These are phyloP conservation scores for Daptonema setosum DNA, from an alignment of 2,888 invertebrate genomes.

Conservation along the genomic window DNA sequence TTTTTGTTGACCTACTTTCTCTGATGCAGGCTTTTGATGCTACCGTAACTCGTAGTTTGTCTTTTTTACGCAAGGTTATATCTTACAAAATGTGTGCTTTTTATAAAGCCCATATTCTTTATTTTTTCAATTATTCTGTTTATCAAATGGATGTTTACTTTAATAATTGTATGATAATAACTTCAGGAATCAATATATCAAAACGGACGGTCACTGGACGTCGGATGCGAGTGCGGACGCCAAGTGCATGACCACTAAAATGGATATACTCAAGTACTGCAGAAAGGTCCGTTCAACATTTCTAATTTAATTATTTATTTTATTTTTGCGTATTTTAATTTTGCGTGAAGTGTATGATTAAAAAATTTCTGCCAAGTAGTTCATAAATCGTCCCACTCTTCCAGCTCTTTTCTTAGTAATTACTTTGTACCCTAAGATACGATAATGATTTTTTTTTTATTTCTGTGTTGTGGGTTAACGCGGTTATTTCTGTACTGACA, in stretches of 20 bases:
- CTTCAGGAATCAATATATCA: slow-evolving; percentile 21
- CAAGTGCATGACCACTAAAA: slow-evolving; percentile 23
- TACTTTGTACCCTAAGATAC: too few species aligned
- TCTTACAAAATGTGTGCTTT: slow-evolving; percentile 6
- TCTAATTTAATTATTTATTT: background rate
- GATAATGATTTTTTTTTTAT: too few species aligned
- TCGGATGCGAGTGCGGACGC: slow-evolving; percentile 20
- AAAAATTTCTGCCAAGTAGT: too few species aligned
- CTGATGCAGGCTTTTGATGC: too few species aligned
- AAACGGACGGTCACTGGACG: slow-evolving; percentile 20
- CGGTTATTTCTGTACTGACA: too few species aligned
- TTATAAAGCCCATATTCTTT: background rate
- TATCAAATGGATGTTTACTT: background rate
- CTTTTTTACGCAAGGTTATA: too few species aligned
- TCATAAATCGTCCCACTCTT: too few species aligned
- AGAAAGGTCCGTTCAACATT: slow-evolving; percentile 14
- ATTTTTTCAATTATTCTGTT: background rate
- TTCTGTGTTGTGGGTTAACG: too few species aligned
- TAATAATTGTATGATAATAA: background rate
- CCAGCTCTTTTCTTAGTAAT: too few species aligned
- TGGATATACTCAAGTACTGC: slow-evolving; percentile 27
- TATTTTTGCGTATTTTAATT: background rate
- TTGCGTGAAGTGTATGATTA: background rate
- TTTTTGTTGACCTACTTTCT: too few species aligned
- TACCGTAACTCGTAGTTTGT: too few species aligned